These are phyloP conservation scores for Gymnosoma rotundatum DNA, from an alignment of 2,888 invertebrate genomes.

Conservation along the genomic window DNA sequence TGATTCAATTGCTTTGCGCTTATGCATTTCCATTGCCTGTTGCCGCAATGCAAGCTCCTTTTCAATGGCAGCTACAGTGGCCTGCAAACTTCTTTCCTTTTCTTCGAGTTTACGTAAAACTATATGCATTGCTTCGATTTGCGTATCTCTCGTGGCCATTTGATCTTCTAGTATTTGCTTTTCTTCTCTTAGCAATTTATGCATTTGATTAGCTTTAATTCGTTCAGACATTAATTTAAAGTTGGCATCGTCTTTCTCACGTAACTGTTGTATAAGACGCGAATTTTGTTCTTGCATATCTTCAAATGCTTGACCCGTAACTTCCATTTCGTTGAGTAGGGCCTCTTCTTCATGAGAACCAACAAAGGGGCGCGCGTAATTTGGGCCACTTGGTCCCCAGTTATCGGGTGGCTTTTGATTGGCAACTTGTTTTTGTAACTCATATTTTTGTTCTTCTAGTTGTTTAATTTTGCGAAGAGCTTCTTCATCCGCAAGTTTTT, in stretches of 20 bases:
- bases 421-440: slow-evolving; percentile 94
- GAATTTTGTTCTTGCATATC: slow-evolving; percentile 99
- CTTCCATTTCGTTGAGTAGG: slow-evolving; percentile 98
- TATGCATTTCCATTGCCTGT: slow-evolving; percentile 99
- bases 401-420: slow-evolving; percentile 87
- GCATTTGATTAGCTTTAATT: slow-evolving; percentile 97
- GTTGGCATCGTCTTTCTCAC: slow-evolving; percentile 99
- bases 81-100: slow-evolving; percentile 96
- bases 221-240: slow-evolving; percentile 99
- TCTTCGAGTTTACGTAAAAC: slow-evolving; percentile 97
- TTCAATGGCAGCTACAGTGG: slow-evolving; percentile 95
- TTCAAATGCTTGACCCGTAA: slow-evolving; percentile 99
- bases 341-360: slow-evolving; percentile 96
- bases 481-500: slow-evolving; percentile 97
- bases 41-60: slow-evolving; percentile 96
- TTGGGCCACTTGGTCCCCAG: slow-evolving; percentile 75
- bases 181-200: slow-evolving; percentile 96
- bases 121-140: slow-evolving; percentile 96
- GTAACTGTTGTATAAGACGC: slow-evolving; percentile 94
- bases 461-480: slow-evolving; percentile 96
- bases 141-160: slow-evolving; percentile 90
- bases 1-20: slow-evolving; percentile 97
- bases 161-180: slow-evolving; percentile 96
- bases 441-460: slow-evolving; percentile 95
- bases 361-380: slow-evolving; percentile 87